phyloP scores from a whole-genome alignment of 2,113 vertebrate species.

The Telmatochromis sp. region DNA sequence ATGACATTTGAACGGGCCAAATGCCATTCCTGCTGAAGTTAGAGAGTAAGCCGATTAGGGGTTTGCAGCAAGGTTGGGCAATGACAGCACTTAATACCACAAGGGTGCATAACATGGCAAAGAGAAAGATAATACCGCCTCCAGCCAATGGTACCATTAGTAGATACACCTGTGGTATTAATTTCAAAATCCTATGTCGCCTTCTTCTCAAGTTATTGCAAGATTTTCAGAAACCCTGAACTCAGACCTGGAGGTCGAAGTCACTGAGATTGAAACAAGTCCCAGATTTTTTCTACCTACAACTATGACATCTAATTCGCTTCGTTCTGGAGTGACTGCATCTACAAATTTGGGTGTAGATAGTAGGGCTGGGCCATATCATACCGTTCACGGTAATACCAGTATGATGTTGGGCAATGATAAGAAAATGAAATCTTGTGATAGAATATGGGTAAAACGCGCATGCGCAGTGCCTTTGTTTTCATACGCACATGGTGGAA shows the following conservation, averaged over 20 bases:
- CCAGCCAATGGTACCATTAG: neutral
- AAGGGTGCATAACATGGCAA: constrained; percentile 11
- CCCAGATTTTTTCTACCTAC: neutral
- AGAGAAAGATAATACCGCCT: neutral
- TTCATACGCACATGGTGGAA: fast-evolving
- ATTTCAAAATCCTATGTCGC: neutral
- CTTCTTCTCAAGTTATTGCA: neutral
- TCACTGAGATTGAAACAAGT: neutral
- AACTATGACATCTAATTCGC: fast-evolving
- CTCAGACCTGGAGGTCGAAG: fast-evolving
- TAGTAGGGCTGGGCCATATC: neutral
- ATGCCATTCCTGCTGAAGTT: constrained; percentile 43
- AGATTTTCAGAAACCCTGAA: neutral
- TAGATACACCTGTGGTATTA: neutral
- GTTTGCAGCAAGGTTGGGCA: constrained; percentile 38
- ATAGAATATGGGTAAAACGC: fast-evolving
- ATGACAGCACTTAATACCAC: constrained; percentile 43
- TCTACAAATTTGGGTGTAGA: neutral
- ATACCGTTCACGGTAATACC: neutral
- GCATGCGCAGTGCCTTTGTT: neutral
- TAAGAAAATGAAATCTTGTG: neutral
- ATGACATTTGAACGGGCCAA: constrained; percentile 52
- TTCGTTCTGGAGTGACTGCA: fast-evolving
- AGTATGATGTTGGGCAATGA: fast-evolving
- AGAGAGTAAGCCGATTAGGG: constrained; percentile 49